Conservation (phyloP, 2,888 invertebrate species). For the Bugulina stolonifera region DNA sequence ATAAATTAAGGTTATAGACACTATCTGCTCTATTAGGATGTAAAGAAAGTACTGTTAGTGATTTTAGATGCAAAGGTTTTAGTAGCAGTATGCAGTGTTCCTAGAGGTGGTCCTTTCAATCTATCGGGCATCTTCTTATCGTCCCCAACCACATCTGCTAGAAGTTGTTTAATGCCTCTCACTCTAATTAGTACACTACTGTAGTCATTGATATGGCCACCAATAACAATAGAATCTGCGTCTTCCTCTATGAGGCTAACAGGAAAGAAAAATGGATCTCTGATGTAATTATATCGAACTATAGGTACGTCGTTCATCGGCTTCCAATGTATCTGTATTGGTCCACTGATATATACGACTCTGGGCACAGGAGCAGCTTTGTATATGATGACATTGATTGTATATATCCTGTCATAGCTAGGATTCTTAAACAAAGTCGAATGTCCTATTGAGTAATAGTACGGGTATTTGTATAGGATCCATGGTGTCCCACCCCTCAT, state of each 20-base stretch:
- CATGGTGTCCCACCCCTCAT: conserved; percentile 36
- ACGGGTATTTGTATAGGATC: conserved; percentile 25
- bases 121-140: not conserved
- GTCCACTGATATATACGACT: conserved; percentile 35
- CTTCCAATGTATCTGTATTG: conserved; percentile 32
- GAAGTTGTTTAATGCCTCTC: conserved; percentile 30
- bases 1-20: no score
- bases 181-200: conserved; percentile 34
- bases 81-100: conserved; percentile 21
- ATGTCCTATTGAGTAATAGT: conserved; percentile 17
- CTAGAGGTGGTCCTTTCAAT: conserved; percentile 2
- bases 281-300: conserved; percentile 33
- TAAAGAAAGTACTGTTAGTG: conserved; percentile 16
- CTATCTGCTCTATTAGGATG: no score
- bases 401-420: conserved; percentile 32
- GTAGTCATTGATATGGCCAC: conserved; percentile 36
- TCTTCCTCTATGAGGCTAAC: conserved; percentile 35
- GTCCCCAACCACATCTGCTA: conserved; percentile 7
- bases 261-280: conserved; percentile 36
- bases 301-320: conserved; percentile 34
- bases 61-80: conserved; percentile 13
- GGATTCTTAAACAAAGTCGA: conserved; percentile 30
- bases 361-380: conserved; percentile 32
- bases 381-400: conserved; percentile 34
- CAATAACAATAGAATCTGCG: conserved; percentile 32